phyloP scores from a whole-genome alignment of 2,113 vertebrate genomes.

The Anguilla japonica region DNA sequence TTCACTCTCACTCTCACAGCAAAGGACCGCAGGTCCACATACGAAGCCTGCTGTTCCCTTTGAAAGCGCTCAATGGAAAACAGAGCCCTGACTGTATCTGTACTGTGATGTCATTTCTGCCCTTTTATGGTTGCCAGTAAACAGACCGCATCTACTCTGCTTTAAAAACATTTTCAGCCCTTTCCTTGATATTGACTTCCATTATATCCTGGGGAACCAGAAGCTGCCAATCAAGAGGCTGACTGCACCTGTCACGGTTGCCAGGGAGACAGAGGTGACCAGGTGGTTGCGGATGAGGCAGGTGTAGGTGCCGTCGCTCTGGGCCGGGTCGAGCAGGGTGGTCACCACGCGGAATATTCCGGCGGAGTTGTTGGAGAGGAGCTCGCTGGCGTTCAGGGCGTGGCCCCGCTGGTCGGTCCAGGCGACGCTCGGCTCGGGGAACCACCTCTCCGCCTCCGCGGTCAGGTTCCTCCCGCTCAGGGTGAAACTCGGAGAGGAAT shows the following conservation, averaged over 20 bases:
- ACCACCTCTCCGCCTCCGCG: conserved; percentile 46
- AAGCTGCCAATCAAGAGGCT: background rate
- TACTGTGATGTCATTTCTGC: no score
- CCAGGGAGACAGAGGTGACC: conserved; percentile 29
- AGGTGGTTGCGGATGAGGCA: conserved; percentile 46
- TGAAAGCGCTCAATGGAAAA: background rate
- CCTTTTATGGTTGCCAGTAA: no score
- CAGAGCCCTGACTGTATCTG: background rate
- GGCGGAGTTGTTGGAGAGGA: background rate
- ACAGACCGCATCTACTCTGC: no score
- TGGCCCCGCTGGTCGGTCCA: conserved; percentile 39
- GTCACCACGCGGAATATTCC: conserved; percentile 35
- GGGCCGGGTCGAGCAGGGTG: conserved; percentile 20
- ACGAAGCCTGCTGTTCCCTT: no score
- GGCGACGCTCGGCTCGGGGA: conserved; percentile 42
- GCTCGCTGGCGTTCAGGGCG: conserved; percentile 31
- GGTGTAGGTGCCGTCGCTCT: conserved; percentile 31
- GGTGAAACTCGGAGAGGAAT: conserved; percentile 44
- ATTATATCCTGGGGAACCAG: background rate
- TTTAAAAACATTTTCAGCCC: no score
- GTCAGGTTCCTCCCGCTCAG: background rate
- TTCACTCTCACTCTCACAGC: no score
- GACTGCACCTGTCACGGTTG: conserved; percentile 28
- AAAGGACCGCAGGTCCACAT: no score
- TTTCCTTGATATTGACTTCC: background rate